Evolutionary conservation across 2,797 vertebrate species (phyloP).

Genomic region (Cheirogaleus major): DNA sequence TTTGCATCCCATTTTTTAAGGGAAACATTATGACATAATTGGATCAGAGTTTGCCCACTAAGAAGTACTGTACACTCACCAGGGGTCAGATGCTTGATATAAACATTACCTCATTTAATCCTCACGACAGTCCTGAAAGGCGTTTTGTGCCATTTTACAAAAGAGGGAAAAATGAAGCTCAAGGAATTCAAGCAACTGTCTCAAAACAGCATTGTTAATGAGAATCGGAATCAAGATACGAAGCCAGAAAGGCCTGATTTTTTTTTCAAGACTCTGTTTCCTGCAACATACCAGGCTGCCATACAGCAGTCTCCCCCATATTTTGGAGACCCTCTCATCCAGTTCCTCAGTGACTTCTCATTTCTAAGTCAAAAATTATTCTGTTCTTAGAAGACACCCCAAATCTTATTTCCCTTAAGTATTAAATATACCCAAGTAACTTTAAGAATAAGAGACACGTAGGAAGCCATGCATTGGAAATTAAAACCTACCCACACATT

Average conservation of each 20-base stretch:
- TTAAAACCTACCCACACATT: background rate
- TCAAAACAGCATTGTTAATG: slow-evolving; percentile 36
- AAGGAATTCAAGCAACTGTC: background rate
- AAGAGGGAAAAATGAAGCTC: slow-evolving; percentile 19
- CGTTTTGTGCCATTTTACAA: slow-evolving; percentile 26
- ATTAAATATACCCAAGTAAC: background rate
- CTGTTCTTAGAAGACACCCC: background rate
- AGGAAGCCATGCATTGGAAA: background rate
- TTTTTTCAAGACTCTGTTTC: background rate
- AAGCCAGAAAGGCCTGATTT: background rate
- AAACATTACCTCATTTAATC: slow-evolving; percentile 61
- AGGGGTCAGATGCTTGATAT: slow-evolving; percentile 45
- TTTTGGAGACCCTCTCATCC: background rate
- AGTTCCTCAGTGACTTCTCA: background rate
- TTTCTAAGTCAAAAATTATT: slow-evolving; percentile 28
- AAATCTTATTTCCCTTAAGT: slow-evolving; percentile 14
- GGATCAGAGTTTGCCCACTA: slow-evolving; percentile 38
- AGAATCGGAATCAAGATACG: background rate
- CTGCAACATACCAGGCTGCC: background rate
- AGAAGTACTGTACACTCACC: background rate
- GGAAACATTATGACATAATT: slow-evolving; percentile 50
- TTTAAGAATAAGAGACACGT: background rate
- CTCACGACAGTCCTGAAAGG: slow-evolving; percentile 8
- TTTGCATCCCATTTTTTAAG: slow-evolving; percentile 60
- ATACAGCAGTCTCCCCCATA: background rate